phyloP scores from a whole-genome alignment of 2,797 vertebrate species.

The Pipistrellus pygmaeus region DNA sequence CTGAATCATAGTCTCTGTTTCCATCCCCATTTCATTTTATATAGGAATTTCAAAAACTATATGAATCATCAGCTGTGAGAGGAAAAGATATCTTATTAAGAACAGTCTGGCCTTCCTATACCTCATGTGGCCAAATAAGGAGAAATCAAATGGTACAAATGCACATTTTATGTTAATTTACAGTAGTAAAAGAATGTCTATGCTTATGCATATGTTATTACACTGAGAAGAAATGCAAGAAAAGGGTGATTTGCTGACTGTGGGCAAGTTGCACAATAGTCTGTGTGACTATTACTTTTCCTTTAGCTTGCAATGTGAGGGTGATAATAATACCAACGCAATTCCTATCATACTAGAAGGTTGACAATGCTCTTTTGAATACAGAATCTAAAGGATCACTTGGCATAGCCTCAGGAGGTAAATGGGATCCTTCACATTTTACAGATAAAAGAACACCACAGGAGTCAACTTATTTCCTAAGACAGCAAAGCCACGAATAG shows the following conservation, averaged over 20 bases:
- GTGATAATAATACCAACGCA: neutral
- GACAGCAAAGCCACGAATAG: neutral
- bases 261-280: neutral
- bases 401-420: neutral
- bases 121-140: neutral
- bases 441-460: neutral
- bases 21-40: neutral
- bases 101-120: neutral
- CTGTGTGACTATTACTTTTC: neutral
- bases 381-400: neutral
- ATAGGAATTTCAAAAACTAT: neutral
- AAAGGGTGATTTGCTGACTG: neutral
- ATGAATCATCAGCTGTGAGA: neutral
- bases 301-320: neutral
- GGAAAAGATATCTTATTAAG: neutral
- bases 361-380: neutral
- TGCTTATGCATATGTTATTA: neutral
- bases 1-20: neutral
- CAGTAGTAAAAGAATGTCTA: neutral
- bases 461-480: neutral
- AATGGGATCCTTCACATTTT: neutral
- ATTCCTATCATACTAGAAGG: neutral
- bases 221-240: neutral
- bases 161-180: neutral
- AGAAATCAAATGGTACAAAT: neutral